A percentile compares a stretch with the other conserved stretches of the same genome.
Conservation (phyloP, 1,140 invertebrate genomes). For the Papilio helenus region DNA sequence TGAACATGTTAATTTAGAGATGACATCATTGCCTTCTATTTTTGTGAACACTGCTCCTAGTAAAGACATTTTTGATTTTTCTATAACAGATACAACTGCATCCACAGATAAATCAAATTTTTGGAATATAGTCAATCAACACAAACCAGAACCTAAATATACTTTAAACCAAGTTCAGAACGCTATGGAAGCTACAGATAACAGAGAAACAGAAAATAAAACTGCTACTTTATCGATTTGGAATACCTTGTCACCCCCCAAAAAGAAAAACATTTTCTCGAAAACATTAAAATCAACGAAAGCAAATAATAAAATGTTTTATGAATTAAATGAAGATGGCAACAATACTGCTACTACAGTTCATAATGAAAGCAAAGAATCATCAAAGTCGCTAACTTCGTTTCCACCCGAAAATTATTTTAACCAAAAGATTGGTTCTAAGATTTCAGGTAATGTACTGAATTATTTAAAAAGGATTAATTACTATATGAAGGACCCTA, state of each 20-base stretch:
- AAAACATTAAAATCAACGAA: conserved; percentile 39
- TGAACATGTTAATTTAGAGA: conserved; percentile 53
- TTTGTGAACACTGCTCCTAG: conserved; percentile 42
- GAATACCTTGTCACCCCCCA: background rate
- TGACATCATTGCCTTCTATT: conserved; percentile 41
- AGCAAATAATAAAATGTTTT: conserved; percentile 33
- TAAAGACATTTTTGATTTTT: conserved; percentile 54
- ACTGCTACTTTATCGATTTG: conserved; percentile 9
- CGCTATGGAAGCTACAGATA: conserved; percentile 25
- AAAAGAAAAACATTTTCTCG: conserved; percentile 39
- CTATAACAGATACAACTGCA: conserved; percentile 31
- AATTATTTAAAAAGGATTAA: conserved; percentile 72
- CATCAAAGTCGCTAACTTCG: conserved; percentile 58
- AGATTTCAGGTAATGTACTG: conserved; percentile 69
- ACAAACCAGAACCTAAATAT: conserved; percentile 49
- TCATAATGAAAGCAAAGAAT: conserved; percentile 43
- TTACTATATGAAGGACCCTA: conserved; percentile 56
- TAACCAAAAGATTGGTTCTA: conserved; percentile 69
- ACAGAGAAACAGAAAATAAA: conserved; percentile 27
- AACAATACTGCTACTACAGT: conserved; percentile 26
- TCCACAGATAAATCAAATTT: conserved; percentile 51
- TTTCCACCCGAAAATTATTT: conserved; percentile 61
- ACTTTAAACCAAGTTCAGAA: conserved; percentile 39
- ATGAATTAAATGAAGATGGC: conserved; percentile 45
- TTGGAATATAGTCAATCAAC: conserved; percentile 58